These are phyloP conservation scores for Clarias macrocephalus DNA, from an alignment of 2,113 vertebrate species.

Conservation along the genomic window DNA sequence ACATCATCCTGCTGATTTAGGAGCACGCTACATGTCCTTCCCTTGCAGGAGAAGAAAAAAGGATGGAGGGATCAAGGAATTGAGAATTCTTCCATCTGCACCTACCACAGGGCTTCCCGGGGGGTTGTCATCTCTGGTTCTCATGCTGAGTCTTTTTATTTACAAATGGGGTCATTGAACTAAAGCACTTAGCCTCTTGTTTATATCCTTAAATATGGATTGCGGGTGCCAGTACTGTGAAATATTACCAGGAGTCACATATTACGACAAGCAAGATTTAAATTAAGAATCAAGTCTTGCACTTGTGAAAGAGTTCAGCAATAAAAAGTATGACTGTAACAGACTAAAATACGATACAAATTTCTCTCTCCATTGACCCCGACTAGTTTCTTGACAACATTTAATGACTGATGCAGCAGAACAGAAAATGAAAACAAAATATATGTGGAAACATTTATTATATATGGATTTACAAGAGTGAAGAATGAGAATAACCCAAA, in stretches of 20 bases:
- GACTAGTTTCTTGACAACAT: background rate
- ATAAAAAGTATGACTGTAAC: background rate
- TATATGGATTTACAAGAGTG: background rate
- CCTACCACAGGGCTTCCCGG: background rate
- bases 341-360: background rate
- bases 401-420: background rate
- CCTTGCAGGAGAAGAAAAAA: background rate
- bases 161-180: background rate
- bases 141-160: background rate
- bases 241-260: background rate
- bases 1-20: constrained; percentile 54
- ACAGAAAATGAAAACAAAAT: background rate
- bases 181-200: background rate
- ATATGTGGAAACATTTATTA: background rate
- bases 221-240: background rate
- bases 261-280: background rate
- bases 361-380: background rate
- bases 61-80: background rate
- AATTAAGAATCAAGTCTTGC: background rate
- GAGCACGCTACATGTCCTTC: background rate
- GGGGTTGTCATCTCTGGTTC: background rate
- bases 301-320: background rate
- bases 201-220: background rate
- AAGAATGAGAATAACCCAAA: background rate
- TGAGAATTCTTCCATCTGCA: background rate